Base-by-base conservation (phyloP, 2,888 invertebrate genomes). In the Hemaris fuciformis region DNA sequence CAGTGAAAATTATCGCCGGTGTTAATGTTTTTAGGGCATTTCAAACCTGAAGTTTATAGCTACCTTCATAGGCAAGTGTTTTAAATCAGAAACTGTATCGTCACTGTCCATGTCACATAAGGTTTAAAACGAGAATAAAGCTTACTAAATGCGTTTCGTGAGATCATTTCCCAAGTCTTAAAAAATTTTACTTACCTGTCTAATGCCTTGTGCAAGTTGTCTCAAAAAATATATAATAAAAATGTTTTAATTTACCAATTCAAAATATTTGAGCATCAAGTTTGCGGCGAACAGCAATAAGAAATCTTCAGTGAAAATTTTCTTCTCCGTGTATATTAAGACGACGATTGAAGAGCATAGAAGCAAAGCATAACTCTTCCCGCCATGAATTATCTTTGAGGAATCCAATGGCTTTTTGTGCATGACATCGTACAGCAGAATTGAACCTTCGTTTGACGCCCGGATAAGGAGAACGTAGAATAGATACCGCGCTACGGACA, bases 401-500 rank as follows among this genome's bases (percentile, higher is more conserved):
- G 70, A 0, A 10, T 73, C 64, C 0, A 71, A 2, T 0, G 34
- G n/a, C 1, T 66, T 65, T 1, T 66, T 65, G 5, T 68, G 61
- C 0, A 74, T 5, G 0, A 64, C 59, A 0, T 70, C 63, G 65
- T 75, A 75, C 0, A 64, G 59, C 3, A 77, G 23, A 0, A 48
- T 20, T 20, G 73, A 73, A 0, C 56, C 60, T 0, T 69, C 70
- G 13, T 80, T 72, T 0, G 77, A 66, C 0, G 69, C 75, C 25
- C 76, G 71, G 10, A 85, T 75, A 0, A 75, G 61, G 2, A 88
- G 60, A 1, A 85, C 61, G 67, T 83, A 87, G 7, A 83, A 13
- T 0, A 81, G 62, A 65, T 77, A 86, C 1, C 86, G 85, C 10
- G 79, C 89, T 89, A 79, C 25, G 5, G 79, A 76, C 10, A 58